Conservation (phyloP, 2,113 vertebrate species). For the Crotalus viridis region DNA sequence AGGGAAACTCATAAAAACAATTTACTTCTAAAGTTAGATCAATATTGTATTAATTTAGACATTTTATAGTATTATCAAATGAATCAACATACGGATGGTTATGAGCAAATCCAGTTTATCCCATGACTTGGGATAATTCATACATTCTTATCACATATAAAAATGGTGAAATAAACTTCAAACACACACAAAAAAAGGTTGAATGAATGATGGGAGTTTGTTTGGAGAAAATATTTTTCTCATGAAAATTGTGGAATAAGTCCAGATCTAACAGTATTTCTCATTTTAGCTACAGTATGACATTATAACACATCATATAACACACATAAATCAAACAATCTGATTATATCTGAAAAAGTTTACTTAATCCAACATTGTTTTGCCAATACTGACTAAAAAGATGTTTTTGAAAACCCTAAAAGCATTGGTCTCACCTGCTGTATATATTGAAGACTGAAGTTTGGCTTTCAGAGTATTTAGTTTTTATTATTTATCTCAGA, state of each 20-base stretch:
- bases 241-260: background rate
- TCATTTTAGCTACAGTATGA: background rate
- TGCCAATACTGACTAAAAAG: background rate
- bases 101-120: background rate
- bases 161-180: background rate
- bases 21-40: background rate
- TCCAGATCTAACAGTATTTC: background rate
- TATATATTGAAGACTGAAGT: background rate
- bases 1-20: background rate
- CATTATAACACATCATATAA: background rate
- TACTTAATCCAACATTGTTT: background rate
- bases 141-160: background rate
- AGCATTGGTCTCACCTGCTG: background rate
- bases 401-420: background rate
- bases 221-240: background rate
- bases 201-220: background rate
- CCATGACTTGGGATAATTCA: background rate
- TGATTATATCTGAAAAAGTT: background rate
- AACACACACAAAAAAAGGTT: background rate
- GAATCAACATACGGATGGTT: background rate
- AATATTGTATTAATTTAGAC: background rate
- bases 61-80: background rate
- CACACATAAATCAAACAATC: background rate
- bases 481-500: background rate
- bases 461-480: background rate